Base-by-base conservation (phyloP, 2,888 invertebrate genomes). In the Meandrusa payeni region DNA sequence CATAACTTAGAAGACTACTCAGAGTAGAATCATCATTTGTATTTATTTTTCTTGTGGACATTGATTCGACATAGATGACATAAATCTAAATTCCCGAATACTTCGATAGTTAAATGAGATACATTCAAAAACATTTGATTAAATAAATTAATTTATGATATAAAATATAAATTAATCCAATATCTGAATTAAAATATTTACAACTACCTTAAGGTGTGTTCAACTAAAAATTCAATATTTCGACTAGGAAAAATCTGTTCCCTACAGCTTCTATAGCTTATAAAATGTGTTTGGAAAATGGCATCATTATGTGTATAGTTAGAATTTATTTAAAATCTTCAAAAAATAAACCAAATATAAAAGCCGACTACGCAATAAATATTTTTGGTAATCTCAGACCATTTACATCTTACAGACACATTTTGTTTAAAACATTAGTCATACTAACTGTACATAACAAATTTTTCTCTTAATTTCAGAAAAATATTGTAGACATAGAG, bases 401-500 rank as follows among this genome's bases (percentile, higher is more conserved):
- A 36, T 32, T 39, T 33, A 27, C 41, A 31, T 32, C 11, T 13
- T 41, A 42, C 0, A 28, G 11, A 6, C 10, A 22, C 6, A 29
- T 27, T 13, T 15, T 23, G 17, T 27, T 33, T 27, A 2, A 33
- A 13, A 27, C n/a, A 13, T 7, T 31, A 7, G 7, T 11, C 12
- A 4, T 41, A 42, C 44, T 23, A 52, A 57, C 51, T 57, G 51
- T 46, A 65, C 31, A 43, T 47, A 42, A 52, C 38, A 19, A 58
- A 22, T 45, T 49, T 68, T 36, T 60, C 60, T 13, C 65, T 50
- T 13, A 76, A 12, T 28, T 57, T 65, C 42, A 82, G 57, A 55
- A 76, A 83, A 17, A 79, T 49, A 42, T 72, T 69, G 48, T 82
- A 83, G 5, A 82, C 48, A 52, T 79, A 85, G 33, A 88, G 54